phyloP scores from a whole-genome alignment of 2,888 invertebrate genomes.

The Mactromeris polynyma region DNA sequence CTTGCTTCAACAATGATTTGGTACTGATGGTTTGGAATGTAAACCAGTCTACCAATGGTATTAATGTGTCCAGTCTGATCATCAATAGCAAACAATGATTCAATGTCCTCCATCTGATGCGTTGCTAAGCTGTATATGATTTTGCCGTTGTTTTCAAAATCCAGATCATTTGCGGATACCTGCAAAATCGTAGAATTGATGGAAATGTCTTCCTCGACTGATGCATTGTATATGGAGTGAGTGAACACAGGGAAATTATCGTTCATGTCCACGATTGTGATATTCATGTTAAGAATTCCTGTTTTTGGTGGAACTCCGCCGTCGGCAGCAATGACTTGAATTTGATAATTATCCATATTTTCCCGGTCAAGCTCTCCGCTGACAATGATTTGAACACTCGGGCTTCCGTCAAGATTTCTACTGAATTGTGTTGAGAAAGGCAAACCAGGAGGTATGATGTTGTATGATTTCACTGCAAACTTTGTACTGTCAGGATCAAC shows the following conservation, averaged over 20 bases:
- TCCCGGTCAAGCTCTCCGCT: constrained; percentile 79
- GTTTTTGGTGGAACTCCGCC: constrained; percentile 77
- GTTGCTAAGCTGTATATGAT: constrained; percentile 86
- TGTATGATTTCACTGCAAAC: constrained; percentile 78
- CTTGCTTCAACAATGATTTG: constrained; percentile 79
- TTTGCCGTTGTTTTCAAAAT: constrained; percentile 92
- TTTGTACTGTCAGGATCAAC: constrained; percentile 77
- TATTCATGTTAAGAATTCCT: constrained; percentile 75
- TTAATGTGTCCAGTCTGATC: constrained; percentile 77
- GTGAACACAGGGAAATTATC: constrained; percentile 80
- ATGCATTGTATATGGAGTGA: constrained; percentile 73
- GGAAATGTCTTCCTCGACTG: constrained; percentile 78
- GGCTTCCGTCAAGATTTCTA: constrained; percentile 76
- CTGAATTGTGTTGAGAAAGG: constrained; percentile 76
- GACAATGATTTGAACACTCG: constrained; percentile 78
- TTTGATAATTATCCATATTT: constrained; percentile 71
- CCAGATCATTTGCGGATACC: constrained; percentile 95
- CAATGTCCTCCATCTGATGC: constrained; percentile 69
- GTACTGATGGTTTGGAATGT: constrained; percentile 74
- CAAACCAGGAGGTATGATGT: constrained; percentile 73
- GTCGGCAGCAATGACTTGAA: constrained; percentile 79
- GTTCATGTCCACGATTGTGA: constrained; percentile 79
- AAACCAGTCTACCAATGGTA: constrained; percentile 77
- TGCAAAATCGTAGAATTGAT: constrained; percentile 76
- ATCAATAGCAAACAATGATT: constrained; percentile 76